Percentiles rank a stretch among this genome's conserved stretches.
Conservation (phyloP, 2,797 vertebrate genomes). For the Tokudaia muenninki region DNA sequence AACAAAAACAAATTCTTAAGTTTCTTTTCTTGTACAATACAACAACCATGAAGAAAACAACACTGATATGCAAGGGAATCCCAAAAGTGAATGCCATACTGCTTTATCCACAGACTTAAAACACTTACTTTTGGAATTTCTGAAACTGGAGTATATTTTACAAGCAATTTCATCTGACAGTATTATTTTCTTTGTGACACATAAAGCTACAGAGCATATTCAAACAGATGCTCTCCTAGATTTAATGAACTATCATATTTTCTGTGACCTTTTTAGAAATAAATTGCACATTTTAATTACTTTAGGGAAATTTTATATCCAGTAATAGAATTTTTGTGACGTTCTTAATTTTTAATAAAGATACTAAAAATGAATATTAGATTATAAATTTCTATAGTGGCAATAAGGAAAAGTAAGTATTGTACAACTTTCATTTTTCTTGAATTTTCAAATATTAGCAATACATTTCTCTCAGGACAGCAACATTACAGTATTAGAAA, state of each 20-base stretch:
- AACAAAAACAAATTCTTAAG: conserved; percentile 5
- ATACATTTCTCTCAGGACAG: neutral
- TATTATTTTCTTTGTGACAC: conserved; percentile 22
- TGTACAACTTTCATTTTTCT: conserved; percentile 31
- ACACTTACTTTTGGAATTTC: neutral
- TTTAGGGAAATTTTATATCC: neutral
- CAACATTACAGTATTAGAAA: neutral
- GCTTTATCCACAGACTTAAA: neutral
- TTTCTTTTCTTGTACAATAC: neutral
- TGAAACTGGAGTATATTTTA: conserved; percentile 1
- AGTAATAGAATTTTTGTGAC: neutral
- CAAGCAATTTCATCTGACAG: neutral
- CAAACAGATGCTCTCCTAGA: neutral
- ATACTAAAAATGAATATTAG: neutral
- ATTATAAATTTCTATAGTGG: neutral
- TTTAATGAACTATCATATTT: neutral
- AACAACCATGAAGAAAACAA: neutral
- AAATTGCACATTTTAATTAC: neutral
- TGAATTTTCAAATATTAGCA: neutral
- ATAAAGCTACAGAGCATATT: neutral
- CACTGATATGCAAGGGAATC: neutral
- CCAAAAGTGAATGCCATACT: neutral
- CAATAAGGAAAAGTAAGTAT: conserved; percentile 33
- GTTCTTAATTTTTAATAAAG: neutral
- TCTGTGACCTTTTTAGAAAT: neutral